Evolutionary conservation across 2,113 vertebrate species (phyloP), one percentile per base, ranked within the genome.

Genomic region (human (Homo sapiens)): DNA sequence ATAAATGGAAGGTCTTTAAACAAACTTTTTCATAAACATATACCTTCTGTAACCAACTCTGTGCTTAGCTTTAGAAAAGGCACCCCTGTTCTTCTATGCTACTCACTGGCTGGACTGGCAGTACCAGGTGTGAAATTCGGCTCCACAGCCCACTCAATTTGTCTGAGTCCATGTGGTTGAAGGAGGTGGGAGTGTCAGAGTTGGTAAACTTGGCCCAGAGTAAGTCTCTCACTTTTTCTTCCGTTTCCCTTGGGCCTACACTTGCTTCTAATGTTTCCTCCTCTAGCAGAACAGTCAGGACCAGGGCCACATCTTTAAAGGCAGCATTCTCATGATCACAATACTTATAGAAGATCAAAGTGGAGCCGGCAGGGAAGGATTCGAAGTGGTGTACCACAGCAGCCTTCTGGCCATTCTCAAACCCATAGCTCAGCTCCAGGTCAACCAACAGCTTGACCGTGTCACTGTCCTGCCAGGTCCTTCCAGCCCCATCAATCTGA

Each of bases 281-380:
- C 3, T 98, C 99, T 79, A 99, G 98, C 55, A 99, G 98, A 1
- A 99, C 99, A 0, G 99, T 99, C 94, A 99, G 99, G 79, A 99
- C 98, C 66, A 99, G 98, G 11, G 99, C 99, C 38, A 99, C 99
- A 0, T 99, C 99, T 97, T 99, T 99, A 90, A 99, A 99, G 23
- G 99, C 99, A 0, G 99, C 99, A 0, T 99, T 99, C 98, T 99
- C 99, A 0, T 99, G 99, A 97, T 99, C 99, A 0, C 99, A 99
- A 94, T 99, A 99, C 96, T 99, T 99, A 97, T 99, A 99, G 96
- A 99, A 99, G 97, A 99, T 99, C 22, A 99, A 98, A 0, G 99
- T 99, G 97, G 99, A 99, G 27, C 98, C 99, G 0, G 99, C 99
- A 0, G 99, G 99, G 25, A 99, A 98, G 95, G 99, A 98, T 81